Base-by-base conservation (phyloP, 2,888 invertebrate genomes). In the Eristalinus aeneus region DNA sequence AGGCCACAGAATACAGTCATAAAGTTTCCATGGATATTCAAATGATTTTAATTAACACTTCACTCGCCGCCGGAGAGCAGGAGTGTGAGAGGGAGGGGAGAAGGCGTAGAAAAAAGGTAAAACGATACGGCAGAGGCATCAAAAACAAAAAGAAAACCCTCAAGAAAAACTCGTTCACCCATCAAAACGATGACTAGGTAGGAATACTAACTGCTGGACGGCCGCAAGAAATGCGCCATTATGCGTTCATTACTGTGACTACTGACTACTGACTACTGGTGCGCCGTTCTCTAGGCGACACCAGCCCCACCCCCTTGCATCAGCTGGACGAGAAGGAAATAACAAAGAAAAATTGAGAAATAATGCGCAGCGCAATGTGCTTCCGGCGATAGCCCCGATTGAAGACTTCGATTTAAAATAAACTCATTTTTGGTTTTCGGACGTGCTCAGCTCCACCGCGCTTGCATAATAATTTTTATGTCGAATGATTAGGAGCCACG, bases 21-120 rank as follows among this genome's bases (percentile, higher is more conserved):
- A 75, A 68, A 75, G 53, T 9, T 60, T 76, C 39, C 46, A 6
- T 46, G 53, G 11, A 68, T 61, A 76, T 76, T 67, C 67, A 76
- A 76, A 76, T 76, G 60, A 68, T 72, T 53, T 72, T 72, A 63
- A 76, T 69, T 69, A 69, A 63, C 68, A 36, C 69, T 54, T 61
- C 54, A 69, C 69, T 69, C 69, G 36, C 53, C 68, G 23, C 68
- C 27, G 68, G 27, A 46, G 46, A 46, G 5, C 27, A 3, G 27
- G 27, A 27, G 27, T 3, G 27, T 27, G 0, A 34, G 75, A 56
- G 53, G 11, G n/a, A 69, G 27, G 2, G 23, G 23, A 20, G 27
- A 34, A 53, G 39, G 39, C 12, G 31, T 36, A 36, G 27, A 27
- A 10, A 6, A n/a, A 69, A 11, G 31, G 10, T 16, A 58, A 36